A percentile compares a stretch with the other conserved stretches of the same genome.
Evolutionary conservation across 2,113 vertebrate genomes (phyloP).

Genomic region (Parotia lawesii): DNA sequence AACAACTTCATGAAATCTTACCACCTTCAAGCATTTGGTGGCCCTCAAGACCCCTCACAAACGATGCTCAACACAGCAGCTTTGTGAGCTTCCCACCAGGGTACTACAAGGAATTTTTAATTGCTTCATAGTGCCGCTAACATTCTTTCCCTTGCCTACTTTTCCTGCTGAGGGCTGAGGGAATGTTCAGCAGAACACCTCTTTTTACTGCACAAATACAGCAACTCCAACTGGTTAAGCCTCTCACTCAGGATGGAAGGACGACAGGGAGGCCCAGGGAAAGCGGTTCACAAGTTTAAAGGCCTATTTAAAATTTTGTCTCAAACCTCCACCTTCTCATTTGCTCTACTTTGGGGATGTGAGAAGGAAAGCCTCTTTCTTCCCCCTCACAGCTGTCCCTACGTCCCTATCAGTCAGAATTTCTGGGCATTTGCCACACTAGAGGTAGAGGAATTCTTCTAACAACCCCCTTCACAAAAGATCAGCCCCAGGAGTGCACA

Average conservation of each 20-base stretch:
- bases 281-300: not conserved
- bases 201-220: not conserved
- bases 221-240: not conserved
- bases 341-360: not conserved
- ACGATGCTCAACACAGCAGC: no score
- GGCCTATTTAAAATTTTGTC: not conserved
- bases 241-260: not conserved
- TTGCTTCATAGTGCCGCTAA: accelerated
- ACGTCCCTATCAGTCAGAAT: not conserved
- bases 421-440: not conserved
- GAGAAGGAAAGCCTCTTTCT: not conserved
- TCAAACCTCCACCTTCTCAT: not conserved
- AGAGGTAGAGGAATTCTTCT: not conserved
- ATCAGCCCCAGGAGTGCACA: not conserved
- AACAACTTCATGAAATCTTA: not conserved
- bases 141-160: not conserved
- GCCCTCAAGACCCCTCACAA: not conserved
- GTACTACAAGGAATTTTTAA: not conserved
- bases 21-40: no score
- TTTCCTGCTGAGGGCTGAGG: not conserved
- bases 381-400: not conserved
- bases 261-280: not conserved
- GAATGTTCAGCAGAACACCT: not conserved
- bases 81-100: not conserved
- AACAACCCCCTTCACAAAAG: not conserved